phyloP scores from a whole-genome alignment of 1,140 invertebrate species.

The Sitobion miscanthi region DNA sequence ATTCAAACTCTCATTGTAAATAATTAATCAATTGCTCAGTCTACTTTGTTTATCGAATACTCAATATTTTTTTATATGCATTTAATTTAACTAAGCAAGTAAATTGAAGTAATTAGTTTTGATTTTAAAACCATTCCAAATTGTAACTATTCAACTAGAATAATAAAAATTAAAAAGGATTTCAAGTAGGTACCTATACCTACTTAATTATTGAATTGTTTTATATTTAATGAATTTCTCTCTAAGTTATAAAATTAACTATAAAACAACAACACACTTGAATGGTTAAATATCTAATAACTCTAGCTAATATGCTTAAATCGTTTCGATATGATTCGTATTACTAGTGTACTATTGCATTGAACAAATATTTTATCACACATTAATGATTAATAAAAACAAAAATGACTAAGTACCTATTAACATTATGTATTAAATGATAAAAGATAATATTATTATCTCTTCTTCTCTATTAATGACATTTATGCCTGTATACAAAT shows the following conservation, averaged over 20 bases:
- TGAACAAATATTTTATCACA: background rate
- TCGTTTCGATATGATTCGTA: background rate
- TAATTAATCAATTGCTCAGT: background rate
- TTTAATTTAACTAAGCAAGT: background rate
- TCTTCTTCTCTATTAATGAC: background rate
- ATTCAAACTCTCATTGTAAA: background rate
- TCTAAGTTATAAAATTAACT: background rate
- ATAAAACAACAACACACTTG: background rate
- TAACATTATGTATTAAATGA: background rate
- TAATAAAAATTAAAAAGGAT: background rate
- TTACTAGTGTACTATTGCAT: background rate
- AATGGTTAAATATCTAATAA: background rate
- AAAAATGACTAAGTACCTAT: background rate
- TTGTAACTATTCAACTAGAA: background rate
- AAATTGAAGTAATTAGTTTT: background rate
- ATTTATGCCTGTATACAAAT: background rate
- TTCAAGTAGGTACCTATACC: background rate
- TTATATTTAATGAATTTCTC: background rate
- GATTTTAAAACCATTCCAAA: background rate
- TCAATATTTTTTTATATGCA: background rate
- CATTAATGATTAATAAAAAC: background rate
- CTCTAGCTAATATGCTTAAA: background rate
- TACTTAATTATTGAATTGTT: background rate
- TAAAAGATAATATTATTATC: background rate
- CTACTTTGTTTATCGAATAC: background rate